Evolutionary conservation across 2,113 vertebrate species (phyloP).

Genomic region (Entelurus aequoreus): DNA sequence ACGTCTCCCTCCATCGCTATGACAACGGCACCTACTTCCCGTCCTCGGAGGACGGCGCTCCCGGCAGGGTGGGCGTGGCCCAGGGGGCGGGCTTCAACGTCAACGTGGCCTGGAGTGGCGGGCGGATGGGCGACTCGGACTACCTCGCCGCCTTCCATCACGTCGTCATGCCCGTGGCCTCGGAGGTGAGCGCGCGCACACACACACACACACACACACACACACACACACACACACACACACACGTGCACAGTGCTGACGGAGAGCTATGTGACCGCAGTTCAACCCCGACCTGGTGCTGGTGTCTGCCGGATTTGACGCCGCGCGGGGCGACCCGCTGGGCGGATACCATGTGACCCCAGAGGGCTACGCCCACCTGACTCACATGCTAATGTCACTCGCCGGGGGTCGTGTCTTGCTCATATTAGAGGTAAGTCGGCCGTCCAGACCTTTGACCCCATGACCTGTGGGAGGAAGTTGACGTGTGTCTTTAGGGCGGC

Average conservation of each 20-base stretch:
- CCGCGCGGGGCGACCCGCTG: conserved; percentile 81
- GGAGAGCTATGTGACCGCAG: conserved; percentile 48
- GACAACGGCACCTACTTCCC: conserved; percentile 84
- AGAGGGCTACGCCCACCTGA: conserved; percentile 84
- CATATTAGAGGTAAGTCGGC: conserved; percentile 73
- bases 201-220: not conserved
- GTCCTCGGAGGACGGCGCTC: conserved; percentile 72
- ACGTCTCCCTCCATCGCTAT: conserved; percentile 86
- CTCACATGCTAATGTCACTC: conserved; percentile 80
- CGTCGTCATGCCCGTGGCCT: conserved; percentile 81
- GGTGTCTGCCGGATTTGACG: conserved; percentile 88
- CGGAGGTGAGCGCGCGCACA: conserved; percentile 67
- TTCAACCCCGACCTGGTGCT: conserved; percentile 84
- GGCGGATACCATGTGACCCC: conserved; percentile 83
- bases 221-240: not conserved
- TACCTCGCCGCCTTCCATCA: conserved; percentile 82
- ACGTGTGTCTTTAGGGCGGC: conserved; percentile 72
- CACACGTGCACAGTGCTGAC: too few relatives aligned
- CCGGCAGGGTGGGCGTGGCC: conserved; percentile 66
- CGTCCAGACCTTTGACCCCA: too few relatives aligned
- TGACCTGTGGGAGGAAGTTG: too few relatives aligned
- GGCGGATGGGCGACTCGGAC: conserved; percentile 79
- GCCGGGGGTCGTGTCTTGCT: conserved; percentile 77
- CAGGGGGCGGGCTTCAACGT: conserved; percentile 79
- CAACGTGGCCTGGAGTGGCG: conserved; percentile 82